Base-by-base conservation (phyloP, 2,888 invertebrate genomes). In the Macroteleia sp. region DNA sequence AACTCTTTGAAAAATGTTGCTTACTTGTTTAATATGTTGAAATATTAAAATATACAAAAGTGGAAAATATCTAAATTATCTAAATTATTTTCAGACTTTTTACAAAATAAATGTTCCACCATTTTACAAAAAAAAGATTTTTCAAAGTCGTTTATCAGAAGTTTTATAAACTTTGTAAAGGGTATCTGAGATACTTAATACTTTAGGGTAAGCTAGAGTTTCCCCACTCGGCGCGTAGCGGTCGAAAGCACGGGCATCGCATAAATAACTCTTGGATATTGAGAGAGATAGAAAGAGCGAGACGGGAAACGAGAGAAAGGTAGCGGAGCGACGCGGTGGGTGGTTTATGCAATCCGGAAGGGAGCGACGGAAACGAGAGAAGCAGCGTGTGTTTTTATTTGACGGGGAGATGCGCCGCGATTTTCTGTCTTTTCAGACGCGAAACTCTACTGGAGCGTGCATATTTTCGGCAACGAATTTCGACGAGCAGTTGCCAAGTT, bases 311-410 rank as follows among this genome's bases (percentile, higher is more conserved):
- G 39, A 50, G 56, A 14, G 67, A 36, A 66, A 50, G 66, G 48
- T 48, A 56, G 67, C 69, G 77, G 69, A 73, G 66, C 74, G 74
- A 61, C 79, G 73, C 76, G 77, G 76, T 76, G 69, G 78, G 74
- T 76, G 67, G 66, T 74, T 64, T 77, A 76, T 76, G 80, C 75
- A 82, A 81, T 62, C 70, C 77, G 80, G 81, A 80, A 81, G 75
- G 79, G 75, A 80, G 34, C 56, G 52, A 8, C 17, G 59, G 10
- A 39, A 62, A 8, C 17, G 59, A 14, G 46, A 62, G 12, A 52
- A 30, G 30, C 36, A 14, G 25, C 32, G 50, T 10, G 66, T 46
- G 66, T 59, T 59, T 74, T 66, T 59, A 66, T 74, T 67, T 36
- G 59, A 48, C 54, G 44, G 44, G 41, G 44, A 59, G 50, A 41